These are phyloP conservation scores for Betta splendens DNA, from an alignment of 2,797 vertebrate genomes.

Conservation along the genomic window DNA sequence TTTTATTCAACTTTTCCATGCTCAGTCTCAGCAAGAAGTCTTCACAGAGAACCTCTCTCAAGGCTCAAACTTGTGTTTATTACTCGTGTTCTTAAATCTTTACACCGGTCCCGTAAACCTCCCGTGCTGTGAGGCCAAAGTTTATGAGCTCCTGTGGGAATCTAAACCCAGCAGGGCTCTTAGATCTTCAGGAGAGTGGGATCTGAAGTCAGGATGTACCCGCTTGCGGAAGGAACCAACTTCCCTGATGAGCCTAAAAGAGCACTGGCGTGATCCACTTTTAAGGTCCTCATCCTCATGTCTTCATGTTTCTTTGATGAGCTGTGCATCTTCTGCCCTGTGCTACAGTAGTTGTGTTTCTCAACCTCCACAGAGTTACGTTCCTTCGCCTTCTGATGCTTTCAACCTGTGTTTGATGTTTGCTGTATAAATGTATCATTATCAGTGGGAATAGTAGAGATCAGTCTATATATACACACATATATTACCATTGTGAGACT, in stretches of 20 bases:
- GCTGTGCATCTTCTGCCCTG: no score
- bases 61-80: no score
- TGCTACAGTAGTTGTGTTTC: no score
- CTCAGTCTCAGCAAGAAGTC: background rate
- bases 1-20: background rate
- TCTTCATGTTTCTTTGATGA: background rate
- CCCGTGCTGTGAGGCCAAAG: background rate
- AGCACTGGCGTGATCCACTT: background rate
- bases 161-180: background rate
- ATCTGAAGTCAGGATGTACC: background rate
- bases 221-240: background rate
- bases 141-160: background rate
- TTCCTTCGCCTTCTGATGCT: no score
- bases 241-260: background rate
- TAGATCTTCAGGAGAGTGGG: background rate
- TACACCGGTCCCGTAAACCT: no score
- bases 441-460: background rate
- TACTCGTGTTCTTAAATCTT: no score
- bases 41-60: no score
- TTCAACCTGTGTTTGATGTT: background rate
- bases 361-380: no score
- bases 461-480: background rate
- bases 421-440: background rate
- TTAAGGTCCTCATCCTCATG: no score
- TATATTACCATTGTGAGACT: slow-evolving; percentile 68